Evolutionary conservation across 2,888 invertebrate species (phyloP).

Genomic region (Oconnorella tubifera): DNA sequence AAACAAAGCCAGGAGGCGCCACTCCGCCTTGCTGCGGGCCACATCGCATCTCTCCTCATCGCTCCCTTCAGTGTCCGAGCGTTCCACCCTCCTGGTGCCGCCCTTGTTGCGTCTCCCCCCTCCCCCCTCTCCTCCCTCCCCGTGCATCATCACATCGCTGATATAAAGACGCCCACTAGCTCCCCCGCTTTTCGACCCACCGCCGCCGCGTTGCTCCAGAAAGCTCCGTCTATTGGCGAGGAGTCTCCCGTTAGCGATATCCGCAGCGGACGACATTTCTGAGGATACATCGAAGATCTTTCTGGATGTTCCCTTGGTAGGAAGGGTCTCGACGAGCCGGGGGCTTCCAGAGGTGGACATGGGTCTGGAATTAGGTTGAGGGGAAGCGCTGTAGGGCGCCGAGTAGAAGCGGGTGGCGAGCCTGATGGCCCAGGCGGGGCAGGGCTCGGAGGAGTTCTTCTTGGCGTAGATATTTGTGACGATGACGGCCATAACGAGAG

Average conservation of each 20-base stretch:
- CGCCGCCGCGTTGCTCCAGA: background rate
- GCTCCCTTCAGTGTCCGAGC: conserved; percentile 16
- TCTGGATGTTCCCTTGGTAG: background rate
- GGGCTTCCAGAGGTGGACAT: background rate
- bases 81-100: background rate
- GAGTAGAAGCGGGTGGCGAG: conserved; percentile 32
- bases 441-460: conserved; percentile 28
- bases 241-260: conserved; percentile 28
- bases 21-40: conserved; percentile 33
- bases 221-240: conserved; percentile 4
- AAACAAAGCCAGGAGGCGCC: conserved; percentile 37
- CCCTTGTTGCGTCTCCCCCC: background rate
- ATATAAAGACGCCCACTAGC: background rate
- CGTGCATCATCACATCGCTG: background rate
- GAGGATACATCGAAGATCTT: conserved; percentile 23
- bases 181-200: background rate
- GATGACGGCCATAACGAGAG: conserved; percentile 39
- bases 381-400: conserved; percentile 13
- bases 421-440: conserved; percentile 31
- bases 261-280: background rate
- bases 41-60: conserved; percentile 20
- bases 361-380: background rate
- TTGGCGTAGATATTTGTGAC: conserved; percentile 39
- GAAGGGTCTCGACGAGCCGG: too few relatives aligned
- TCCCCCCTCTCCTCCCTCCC: background rate